A percentile compares a stretch with the other conserved stretches of the same genome.
Conservation (phyloP, 1,140 invertebrate genomes). For the Ostrea denselamellosa region DNA sequence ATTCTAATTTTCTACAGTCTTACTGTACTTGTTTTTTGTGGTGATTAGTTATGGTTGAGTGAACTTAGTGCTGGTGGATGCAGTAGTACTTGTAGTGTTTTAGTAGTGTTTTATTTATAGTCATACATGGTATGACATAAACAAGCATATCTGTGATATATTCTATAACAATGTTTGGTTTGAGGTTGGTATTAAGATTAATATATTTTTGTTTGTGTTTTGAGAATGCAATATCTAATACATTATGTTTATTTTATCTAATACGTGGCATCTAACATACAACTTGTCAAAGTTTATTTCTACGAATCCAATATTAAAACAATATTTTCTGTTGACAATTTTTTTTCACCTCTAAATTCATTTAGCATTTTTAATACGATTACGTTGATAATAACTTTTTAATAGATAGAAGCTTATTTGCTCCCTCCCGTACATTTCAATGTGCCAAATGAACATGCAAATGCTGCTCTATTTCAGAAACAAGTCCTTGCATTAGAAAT, state of each 20-base stretch:
- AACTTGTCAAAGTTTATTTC: too few species aligned
- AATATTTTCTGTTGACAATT: too few species aligned
- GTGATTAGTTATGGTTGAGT: not conserved
- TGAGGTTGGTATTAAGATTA: not conserved
- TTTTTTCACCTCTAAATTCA: too few species aligned
- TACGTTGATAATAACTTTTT: too few species aligned
- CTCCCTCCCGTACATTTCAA: too few species aligned
- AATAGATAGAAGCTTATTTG: too few species aligned
- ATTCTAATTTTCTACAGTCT: not conserved
- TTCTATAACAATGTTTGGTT: not conserved
- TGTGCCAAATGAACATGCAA: too few species aligned
- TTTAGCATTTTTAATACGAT: too few species aligned
- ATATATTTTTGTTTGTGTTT: not conserved
- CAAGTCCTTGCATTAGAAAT: too few species aligned
- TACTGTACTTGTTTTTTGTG: not conserved
- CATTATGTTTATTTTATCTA: not conserved
- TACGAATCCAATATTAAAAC: too few species aligned
- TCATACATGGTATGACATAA: not conserved
- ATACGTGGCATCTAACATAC: too few species aligned
- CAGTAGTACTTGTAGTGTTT: not conserved
- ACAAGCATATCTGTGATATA: constrained; percentile 26
- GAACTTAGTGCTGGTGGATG: not conserved
- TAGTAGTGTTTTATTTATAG: not conserved
- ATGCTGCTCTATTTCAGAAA: too few species aligned
- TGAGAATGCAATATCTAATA: not conserved